phyloP scores from a whole-genome alignment of 2,113 vertebrate species.

The Castor canadensis region DNA sequence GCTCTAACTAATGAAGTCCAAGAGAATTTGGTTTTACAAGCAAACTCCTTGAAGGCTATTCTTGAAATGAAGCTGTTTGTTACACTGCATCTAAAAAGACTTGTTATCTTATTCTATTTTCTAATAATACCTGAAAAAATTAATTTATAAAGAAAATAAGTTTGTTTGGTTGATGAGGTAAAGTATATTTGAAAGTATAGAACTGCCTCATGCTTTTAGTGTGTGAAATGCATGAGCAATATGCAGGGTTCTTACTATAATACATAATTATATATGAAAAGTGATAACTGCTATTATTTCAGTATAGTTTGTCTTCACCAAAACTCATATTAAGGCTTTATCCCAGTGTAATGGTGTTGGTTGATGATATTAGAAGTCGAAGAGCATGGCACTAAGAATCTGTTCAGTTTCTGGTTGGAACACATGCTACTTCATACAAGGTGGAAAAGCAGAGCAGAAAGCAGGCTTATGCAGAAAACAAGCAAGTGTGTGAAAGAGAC shows the following conservation, averaged over 20 bases:
- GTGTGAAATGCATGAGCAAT: too few species aligned
- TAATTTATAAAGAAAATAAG: neutral
- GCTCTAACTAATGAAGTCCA: neutral
- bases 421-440: neutral
- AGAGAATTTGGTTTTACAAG: constrained; percentile 7
- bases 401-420: neutral
- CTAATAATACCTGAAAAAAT: neutral
- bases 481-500: neutral
- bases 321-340: too few species aligned
- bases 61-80: neutral
- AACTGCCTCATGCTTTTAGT: too few species aligned
- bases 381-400: neutral
- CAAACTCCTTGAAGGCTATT: neutral
- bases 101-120: neutral
- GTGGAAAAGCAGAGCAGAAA: neutral
- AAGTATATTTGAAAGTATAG: too few species aligned
- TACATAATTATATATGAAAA: too few species aligned
- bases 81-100: neutral
- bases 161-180: too few species aligned
- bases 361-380: neutral
- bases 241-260: too few species aligned
- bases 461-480: neutral
- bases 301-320: too few species aligned
- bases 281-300: too few species aligned
- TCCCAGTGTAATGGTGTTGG: too few species aligned